Percentiles rank a stretch among this genome's conserved stretches.
Conservation (phyloP, 2,797 vertebrate species). For the Balearica regulorum region DNA sequence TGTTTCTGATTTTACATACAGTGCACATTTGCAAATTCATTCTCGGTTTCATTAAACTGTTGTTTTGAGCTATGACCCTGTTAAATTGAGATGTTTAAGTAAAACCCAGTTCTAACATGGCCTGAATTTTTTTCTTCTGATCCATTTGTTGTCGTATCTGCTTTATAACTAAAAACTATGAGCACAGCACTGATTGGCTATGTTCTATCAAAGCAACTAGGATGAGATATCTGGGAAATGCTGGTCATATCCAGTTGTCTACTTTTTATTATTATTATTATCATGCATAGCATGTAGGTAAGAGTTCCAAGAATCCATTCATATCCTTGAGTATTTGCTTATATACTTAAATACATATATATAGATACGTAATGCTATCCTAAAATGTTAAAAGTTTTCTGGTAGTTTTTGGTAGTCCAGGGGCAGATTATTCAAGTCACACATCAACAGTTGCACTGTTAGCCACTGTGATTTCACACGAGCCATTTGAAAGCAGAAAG, state of each 20-base stretch:
- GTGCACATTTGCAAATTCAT: not conserved
- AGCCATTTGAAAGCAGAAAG: not conserved
- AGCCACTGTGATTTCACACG: not conserved
- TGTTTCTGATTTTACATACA: not conserved
- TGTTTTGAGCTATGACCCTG: not conserved
- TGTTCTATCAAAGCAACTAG: not conserved
- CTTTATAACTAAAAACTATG: not conserved
- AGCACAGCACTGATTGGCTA: not conserved
- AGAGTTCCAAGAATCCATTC: not conserved
- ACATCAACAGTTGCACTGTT: not conserved
- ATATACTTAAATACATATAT: no score
- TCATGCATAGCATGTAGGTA: not conserved
- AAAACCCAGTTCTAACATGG: not conserved
- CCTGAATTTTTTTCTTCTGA: not conserved
- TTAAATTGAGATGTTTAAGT: not conserved
- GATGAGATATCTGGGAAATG: not conserved
- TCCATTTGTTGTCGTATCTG: not conserved
- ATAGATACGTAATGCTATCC: not conserved
- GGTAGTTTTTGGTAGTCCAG: not conserved
- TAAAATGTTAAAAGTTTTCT: not conserved
- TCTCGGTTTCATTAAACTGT: not conserved
- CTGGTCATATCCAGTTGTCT: not conserved
- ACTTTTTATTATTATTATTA: no score
- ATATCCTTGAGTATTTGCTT: not conserved
- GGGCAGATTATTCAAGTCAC: not conserved